phyloP scores from a whole-genome alignment of 2,113 vertebrate genomes.

The Bubo blakistoni region DNA sequence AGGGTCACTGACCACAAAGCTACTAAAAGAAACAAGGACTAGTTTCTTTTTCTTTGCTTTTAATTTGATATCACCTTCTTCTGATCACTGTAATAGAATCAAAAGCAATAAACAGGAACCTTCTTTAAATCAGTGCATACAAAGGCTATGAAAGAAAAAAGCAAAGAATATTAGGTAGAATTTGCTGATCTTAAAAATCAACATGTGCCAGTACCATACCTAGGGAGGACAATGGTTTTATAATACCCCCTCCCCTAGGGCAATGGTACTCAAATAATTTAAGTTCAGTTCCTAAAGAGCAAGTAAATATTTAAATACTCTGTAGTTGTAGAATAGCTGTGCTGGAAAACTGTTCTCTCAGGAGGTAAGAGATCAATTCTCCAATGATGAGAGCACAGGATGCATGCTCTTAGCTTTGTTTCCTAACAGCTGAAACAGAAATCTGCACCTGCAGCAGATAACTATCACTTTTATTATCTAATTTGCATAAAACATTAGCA shows the following conservation, averaged over 20 bases:
- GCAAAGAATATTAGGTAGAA: background rate
- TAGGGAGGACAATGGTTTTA: background rate
- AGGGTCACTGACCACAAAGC: constrained; percentile 36
- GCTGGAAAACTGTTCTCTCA: constrained; percentile 25
- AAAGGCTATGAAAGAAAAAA: background rate
- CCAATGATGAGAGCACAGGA: constrained; percentile 28
- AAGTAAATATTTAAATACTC: constrained; percentile 58
- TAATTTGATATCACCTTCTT: background rate
- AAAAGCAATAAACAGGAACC: background rate
- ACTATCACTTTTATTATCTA: constrained; percentile 56
- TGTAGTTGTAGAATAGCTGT: background rate
- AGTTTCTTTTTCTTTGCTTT: constrained; percentile 19
- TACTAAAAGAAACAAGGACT: background rate
- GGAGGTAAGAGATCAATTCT: constrained; percentile 52
- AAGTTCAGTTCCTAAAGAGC: constrained; percentile 15
- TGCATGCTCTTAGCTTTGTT: constrained; percentile 28
- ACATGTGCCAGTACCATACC: background rate
- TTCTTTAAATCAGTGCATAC: background rate
- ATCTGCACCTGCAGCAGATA: constrained; percentile 58
- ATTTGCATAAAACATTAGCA: constrained; percentile 57
- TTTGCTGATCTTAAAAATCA: background rate
- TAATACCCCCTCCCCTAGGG: background rate
- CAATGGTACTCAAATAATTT: constrained; percentile 2
- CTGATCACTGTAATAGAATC: background rate
- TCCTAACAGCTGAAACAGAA: constrained; percentile 56